Evolutionary conservation across 2,888 invertebrate genomes (phyloP).

Genomic region (Tetropium fuscum): DNA sequence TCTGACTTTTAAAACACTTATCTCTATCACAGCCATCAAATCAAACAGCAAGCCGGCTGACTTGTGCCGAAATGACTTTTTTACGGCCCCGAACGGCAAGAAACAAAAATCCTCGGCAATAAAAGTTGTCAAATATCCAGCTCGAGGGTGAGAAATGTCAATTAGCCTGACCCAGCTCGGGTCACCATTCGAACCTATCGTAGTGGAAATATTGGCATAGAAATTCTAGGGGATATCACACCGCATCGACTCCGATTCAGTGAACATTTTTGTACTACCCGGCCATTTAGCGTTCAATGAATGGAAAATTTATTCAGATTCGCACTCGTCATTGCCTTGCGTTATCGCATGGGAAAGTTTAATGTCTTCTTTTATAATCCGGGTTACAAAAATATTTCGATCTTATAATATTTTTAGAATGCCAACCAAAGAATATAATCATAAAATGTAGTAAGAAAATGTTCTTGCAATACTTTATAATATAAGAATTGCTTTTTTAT

Average conservation of each 20-base stretch:
- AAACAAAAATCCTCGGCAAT: slow-evolving; percentile 39
- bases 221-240: slow-evolving; percentile 53
- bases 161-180: slow-evolving; percentile 49
- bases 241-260: slow-evolving; percentile 52
- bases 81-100: slow-evolving; percentile 31
- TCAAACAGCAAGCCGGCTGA: slow-evolving; percentile 4
- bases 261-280: slow-evolving; percentile 59
- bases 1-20: not conserved
- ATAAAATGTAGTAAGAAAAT: too few species aligned
- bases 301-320: slow-evolving; percentile 63
- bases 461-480: too few species aligned
- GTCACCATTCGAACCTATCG: slow-evolving; percentile 54
- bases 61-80: slow-evolving; percentile 34
- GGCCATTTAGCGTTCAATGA: slow-evolving; percentile 63
- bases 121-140: slow-evolving; percentile 53
- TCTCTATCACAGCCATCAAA: slow-evolving; percentile 1
- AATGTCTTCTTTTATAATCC: too few species aligned
- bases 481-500: too few species aligned
- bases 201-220: slow-evolving; percentile 56
- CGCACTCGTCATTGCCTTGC: slow-evolving; percentile 21
- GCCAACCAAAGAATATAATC: too few species aligned
- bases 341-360: slow-evolving; percentile 28
- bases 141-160: slow-evolving; percentile 56
- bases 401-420: too few species aligned
- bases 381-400: too few species aligned